Percentiles rank a stretch among this genome's conserved stretches.
Conservation (phyloP, 2,888 invertebrate genomes). For the Calliphora vomitoria region DNA sequence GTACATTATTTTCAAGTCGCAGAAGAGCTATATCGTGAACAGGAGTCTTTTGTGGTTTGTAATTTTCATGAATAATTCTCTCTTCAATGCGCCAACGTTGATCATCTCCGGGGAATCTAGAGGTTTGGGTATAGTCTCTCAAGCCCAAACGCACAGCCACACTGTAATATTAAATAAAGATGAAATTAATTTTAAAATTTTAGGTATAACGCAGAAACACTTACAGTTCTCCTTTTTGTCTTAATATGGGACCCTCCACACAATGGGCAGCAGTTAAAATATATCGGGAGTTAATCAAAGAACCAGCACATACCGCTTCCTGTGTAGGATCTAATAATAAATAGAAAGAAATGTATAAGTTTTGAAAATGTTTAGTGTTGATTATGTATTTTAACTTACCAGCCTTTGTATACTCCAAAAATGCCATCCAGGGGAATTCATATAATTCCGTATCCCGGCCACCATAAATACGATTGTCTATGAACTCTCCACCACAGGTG, state of each 20-base stretch:
- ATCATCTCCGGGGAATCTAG: slow-evolving; percentile 81
- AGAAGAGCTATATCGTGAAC: slow-evolving; percentile 90
- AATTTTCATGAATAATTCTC: slow-evolving; percentile 88
- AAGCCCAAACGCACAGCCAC: slow-evolving; percentile 81
- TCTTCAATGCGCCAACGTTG: slow-evolving; percentile 87
- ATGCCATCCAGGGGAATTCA: slow-evolving; percentile 90
- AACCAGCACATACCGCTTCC: slow-evolving; percentile 80
- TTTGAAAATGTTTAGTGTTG: neutral
- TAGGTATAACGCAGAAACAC: slow-evolving; percentile 75
- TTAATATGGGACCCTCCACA: slow-evolving; percentile 85
- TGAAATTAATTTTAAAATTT: neutral
- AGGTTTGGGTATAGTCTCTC: slow-evolving; percentile 79
- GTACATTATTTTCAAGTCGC: slow-evolving; percentile 86
- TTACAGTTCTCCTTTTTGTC: slow-evolving; percentile 86
- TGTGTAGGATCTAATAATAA: slow-evolving; percentile 38
- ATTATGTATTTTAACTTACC: slow-evolving; percentile 75
- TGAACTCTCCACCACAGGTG: slow-evolving; percentile 81
- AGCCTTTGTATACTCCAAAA: slow-evolving; percentile 86
- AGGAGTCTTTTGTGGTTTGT: slow-evolving; percentile 86
- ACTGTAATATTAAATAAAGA: slow-evolving; percentile 74
- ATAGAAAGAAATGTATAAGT: neutral
- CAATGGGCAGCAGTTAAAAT: slow-evolving; percentile 88
- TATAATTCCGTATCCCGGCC: slow-evolving; percentile 87
- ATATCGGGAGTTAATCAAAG: slow-evolving; percentile 84
- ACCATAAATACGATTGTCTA: slow-evolving; percentile 87